Percentiles rank a stretch among this genome's conserved stretches.
phyloP scores from a whole-genome alignment of 2,888 invertebrate species.

The Camptogramma bilineatum region DNA sequence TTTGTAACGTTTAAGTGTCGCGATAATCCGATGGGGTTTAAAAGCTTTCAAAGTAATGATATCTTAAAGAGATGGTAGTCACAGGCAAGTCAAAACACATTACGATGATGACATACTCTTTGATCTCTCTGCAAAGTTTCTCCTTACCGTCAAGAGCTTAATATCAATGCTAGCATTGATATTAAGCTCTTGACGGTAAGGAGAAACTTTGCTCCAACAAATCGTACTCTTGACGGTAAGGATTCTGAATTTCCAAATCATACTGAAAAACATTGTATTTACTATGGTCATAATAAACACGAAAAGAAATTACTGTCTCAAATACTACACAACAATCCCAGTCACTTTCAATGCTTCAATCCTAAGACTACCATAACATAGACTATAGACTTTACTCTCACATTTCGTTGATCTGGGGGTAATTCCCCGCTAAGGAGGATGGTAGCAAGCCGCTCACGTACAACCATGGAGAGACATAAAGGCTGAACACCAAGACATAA shows the following conservation, averaged over 20 bases:
- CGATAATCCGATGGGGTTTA: neutral
- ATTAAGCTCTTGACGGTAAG: no score
- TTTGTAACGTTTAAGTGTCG: conserved; percentile 4
- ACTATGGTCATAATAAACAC: no score
- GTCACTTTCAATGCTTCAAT: neutral
- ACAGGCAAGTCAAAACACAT: neutral
- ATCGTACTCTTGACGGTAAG: no score
- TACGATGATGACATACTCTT: no score
- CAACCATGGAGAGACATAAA: conserved; percentile 38
- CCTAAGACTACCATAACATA: no score
- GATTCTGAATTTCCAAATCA: no score
- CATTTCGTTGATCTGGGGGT: conserved; percentile 15
- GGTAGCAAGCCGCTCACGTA: conserved; percentile 56
- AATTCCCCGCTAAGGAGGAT: conserved; percentile 48
- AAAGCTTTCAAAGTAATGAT: neutral
- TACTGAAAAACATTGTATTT: no score
- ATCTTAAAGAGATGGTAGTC: neutral
- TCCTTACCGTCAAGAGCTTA: no score
- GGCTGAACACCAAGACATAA: conserved; percentile 28
- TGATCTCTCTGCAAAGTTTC: no score
- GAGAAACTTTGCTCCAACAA: no score
- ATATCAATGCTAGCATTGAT: no score
- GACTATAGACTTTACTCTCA: neutral
- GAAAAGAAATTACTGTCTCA: no score
- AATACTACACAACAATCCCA: neutral